Conservation (phyloP, 1,140 invertebrate genomes). For the Copidosoma floridanum region DNA sequence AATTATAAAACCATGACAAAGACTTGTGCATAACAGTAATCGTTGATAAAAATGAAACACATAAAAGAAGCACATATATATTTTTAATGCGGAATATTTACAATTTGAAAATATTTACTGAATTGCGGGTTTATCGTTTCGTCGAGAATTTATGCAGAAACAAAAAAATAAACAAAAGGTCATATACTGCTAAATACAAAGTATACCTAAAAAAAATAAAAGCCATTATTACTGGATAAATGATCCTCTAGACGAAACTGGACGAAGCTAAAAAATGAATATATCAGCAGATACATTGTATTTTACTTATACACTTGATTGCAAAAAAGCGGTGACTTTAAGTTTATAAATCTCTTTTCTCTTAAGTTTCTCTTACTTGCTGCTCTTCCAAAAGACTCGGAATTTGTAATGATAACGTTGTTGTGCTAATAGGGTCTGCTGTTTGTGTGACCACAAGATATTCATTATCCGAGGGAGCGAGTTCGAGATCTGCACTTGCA, state of each 20-base stretch:
- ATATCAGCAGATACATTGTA: neutral
- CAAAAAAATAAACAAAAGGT: too few relatives aligned
- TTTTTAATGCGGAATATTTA: neutral
- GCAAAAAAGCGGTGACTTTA: neutral
- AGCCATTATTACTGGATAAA: too few relatives aligned
- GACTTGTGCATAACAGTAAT: too few relatives aligned
- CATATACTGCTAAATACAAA: too few relatives aligned
- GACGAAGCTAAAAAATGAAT: neutral
- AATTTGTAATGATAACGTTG: neutral
- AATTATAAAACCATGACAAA: too few relatives aligned
- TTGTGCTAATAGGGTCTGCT: neutral
- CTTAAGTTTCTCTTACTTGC: constrained; percentile 7
- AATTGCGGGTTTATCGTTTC: neutral
- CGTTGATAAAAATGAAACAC: too few relatives aligned
- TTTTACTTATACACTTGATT: neutral
- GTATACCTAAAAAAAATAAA: too few relatives aligned
- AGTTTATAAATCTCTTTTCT: neutral
- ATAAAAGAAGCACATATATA: too few relatives aligned
- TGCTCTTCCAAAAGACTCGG: constrained; percentile 1
- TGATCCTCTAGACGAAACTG: too few relatives aligned
- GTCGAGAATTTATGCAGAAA: neutral
- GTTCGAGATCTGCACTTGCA: constrained; percentile 26
- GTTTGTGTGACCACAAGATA: constrained; percentile 11
- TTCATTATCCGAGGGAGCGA: constrained; percentile 24
- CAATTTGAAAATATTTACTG: neutral